A percentile compares a stretch with the other conserved stretches of the same genome.
Conservation (phyloP, 23 tunicate genomes). For the Styela plicata region DNA sequence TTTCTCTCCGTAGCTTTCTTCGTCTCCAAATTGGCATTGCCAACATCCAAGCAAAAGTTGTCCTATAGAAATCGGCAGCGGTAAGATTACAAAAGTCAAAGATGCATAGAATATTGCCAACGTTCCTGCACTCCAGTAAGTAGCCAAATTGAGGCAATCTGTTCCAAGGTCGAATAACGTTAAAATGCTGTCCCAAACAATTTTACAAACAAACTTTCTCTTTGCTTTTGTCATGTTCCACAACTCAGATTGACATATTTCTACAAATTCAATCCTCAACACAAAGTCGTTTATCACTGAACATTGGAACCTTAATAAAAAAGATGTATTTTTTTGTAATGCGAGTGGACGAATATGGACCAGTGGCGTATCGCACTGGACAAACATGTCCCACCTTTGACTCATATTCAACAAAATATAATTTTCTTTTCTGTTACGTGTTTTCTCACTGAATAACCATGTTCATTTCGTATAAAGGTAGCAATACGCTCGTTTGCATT, state of each 20-base stretch:
- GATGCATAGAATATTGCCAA: conserved; percentile 2
- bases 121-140: conserved; percentile 8
- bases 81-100: neutral
- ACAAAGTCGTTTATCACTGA: no score
- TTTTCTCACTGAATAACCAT: neutral
- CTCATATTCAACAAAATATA: no score
- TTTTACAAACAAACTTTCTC: neutral
- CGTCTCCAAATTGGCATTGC: neutral
- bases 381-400: no score
- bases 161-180: neutral
- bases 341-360: no score
- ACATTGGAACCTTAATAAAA: no score
- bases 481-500: neutral
- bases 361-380: no score
- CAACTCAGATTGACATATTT: no score
- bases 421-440: neutral
- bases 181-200: neutral
- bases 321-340: no score
- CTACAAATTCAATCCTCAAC: no score
- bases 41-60: neutral
- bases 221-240: neutral
- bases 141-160: neutral
- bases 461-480: neutral
- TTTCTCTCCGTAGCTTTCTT: neutral
- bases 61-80: neutral